Evolutionary conservation across 2,888 invertebrate genomes (phyloP).

Genomic region (Macaria liturata): DNA sequence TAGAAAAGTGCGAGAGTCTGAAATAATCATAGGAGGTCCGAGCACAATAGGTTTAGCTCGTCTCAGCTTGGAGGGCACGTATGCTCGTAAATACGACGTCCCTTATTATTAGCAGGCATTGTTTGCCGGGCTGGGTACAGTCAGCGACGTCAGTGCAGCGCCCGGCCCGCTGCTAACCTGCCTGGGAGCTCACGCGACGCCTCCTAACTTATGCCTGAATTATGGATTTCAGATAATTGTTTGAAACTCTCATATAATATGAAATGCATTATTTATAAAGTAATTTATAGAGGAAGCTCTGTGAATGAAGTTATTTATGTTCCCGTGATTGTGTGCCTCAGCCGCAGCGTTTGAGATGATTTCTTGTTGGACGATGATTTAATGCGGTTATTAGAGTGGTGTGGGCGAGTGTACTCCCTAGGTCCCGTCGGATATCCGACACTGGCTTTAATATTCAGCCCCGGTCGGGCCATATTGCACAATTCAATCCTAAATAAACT

Average conservation of each 20-base stretch:
- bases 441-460: constrained; percentile 71
- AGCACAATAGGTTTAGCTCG: constrained; percentile 77
- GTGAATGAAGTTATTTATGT: constrained; percentile 21
- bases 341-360: constrained; percentile 15
- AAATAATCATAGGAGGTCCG: constrained; percentile 82
- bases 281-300: constrained; percentile 18
- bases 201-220: constrained; percentile 32
- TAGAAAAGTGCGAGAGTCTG: constrained; percentile 72
- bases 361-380: constrained; percentile 21
- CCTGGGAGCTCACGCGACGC: constrained; percentile 24
- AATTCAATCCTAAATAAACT: constrained; percentile 75
- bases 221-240: constrained; percentile 24
- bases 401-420: constrained; percentile 59
- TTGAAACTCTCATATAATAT: constrained; percentile 18
- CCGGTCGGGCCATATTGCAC: constrained; percentile 58
- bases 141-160: constrained; percentile 48
- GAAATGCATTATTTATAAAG: constrained; percentile 19
- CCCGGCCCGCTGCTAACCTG: constrained; percentile 36
- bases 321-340: constrained; percentile 16
- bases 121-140: constrained; percentile 73
- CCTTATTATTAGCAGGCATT: constrained; percentile 81
- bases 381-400: constrained; percentile 9
- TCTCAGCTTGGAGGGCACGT: constrained; percentile 77
- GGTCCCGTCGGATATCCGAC: constrained; percentile 75
- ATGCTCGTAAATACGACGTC: constrained; percentile 80